phyloP scores from a whole-genome alignment of 1,140 invertebrate species.

The Cyphomyrmex costatus region DNA sequence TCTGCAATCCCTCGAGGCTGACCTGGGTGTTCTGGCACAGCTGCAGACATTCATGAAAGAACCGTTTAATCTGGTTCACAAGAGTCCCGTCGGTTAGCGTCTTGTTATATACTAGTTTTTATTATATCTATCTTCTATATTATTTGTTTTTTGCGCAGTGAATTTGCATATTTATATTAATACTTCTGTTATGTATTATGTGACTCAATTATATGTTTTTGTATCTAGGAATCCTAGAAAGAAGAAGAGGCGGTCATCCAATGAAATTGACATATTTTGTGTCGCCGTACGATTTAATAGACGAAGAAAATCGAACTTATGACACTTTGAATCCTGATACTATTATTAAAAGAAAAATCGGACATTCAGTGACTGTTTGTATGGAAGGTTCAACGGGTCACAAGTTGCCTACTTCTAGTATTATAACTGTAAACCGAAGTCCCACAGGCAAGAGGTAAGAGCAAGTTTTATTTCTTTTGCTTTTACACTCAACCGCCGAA shows the following conservation, averaged over 20 bases:
- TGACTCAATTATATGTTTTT: not conserved
- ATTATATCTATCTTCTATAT: not conserved
- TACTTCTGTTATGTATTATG: not conserved
- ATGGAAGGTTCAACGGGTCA: slow-evolving; percentile 96
- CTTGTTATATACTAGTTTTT: not conserved
- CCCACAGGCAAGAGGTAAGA: slow-evolving; percentile 92
- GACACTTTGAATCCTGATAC: slow-evolving; percentile 92
- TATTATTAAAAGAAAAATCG: slow-evolving; percentile 91
- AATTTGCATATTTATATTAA: not conserved
- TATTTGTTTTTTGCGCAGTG: not conserved
- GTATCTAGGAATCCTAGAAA: slow-evolving; percentile 89
- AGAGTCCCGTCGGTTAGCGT: slow-evolving; percentile 93
- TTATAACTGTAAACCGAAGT: slow-evolving; percentile 92
- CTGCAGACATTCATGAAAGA: slow-evolving; percentile 94
- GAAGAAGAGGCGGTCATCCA: slow-evolving; percentile 94
- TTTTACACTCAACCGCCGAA: too few relatives aligned
- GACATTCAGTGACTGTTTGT: slow-evolving; percentile 95
- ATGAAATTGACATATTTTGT: slow-evolving; percentile 98
- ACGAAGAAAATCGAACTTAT: slow-evolving; percentile 91
- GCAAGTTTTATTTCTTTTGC: too few relatives aligned
- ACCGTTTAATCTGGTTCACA: slow-evolving; percentile 95
- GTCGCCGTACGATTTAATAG: slow-evolving; percentile 96
- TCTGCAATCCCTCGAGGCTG: slow-evolving; percentile 96
- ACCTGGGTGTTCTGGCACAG: slow-evolving; percentile 94
- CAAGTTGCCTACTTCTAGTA: slow-evolving; percentile 94